Percentiles rank a stretch among this genome's conserved stretches.
Conservation (phyloP, 2,888 invertebrate genomes). For the Oligia strigilis region DNA sequence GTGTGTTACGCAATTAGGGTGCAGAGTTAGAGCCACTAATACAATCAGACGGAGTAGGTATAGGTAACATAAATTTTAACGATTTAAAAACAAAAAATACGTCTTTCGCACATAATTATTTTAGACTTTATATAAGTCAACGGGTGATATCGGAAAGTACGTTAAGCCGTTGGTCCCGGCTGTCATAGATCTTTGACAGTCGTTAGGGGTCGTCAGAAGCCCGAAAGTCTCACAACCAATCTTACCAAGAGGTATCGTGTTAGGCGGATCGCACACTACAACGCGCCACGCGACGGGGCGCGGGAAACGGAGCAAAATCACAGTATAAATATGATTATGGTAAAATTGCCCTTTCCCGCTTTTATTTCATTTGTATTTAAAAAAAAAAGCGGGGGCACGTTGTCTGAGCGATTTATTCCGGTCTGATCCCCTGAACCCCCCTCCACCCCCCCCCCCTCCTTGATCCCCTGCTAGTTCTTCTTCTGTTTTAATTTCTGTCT, state of each 20-base stretch:
- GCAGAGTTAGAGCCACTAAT: too few species aligned
- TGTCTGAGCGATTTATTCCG: too few species aligned
- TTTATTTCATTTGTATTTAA: too few species aligned
- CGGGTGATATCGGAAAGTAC: not conserved
- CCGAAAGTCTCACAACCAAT: not conserved
- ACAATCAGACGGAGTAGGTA: too few species aligned
- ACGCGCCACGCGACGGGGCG: not conserved
- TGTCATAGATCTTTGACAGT: not conserved
- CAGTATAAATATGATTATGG: not conserved
- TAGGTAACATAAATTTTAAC: not conserved
- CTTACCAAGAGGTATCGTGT: not conserved
- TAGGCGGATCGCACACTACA: not conserved
- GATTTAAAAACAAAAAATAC: not conserved
- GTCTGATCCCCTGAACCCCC: too few species aligned
- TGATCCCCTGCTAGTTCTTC: too few species aligned
- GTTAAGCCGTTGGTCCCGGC: not conserved
- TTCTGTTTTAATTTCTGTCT: too few species aligned
- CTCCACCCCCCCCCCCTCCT: too few species aligned
- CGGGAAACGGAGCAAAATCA: not conserved
- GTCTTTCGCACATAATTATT: not conserved
- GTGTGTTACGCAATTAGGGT: too few species aligned
- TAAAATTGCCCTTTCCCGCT: too few species aligned
- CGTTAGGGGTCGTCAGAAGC: not conserved
- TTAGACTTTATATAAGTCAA: not conserved
- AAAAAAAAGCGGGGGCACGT: too few species aligned